Base-by-base conservation (phyloP, 1,140 invertebrate genomes). In the Paralvinella palmiformis region DNA sequence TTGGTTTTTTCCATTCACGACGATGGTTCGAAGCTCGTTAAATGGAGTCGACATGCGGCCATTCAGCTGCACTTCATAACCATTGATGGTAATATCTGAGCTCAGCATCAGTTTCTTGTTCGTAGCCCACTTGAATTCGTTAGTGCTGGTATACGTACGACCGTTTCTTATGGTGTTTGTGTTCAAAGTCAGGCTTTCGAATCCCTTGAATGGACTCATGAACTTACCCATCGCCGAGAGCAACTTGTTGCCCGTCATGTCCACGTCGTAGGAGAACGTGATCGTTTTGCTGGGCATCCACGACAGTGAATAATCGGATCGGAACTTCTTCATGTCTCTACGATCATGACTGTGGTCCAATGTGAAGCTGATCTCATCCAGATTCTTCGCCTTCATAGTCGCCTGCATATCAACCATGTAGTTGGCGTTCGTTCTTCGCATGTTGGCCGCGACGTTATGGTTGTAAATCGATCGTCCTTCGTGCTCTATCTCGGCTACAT, bases 41-140 rank as follows among this genome's bases (percentile, higher is more conserved):
- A 58, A 44, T 17, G 62, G 62, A 58, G 53, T 64, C 2, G 53
- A 58, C 10, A 64, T 27, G 7, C 53, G 35, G n/a, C 35, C 27
- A 20, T 50, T 48, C 41, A 27, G 29, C 15, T 20, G 27, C 5
- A 62, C 22, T 17, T 22, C 36, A 24, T 48, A 37, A 50, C 27
- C 60, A 22, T 48, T 50, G 20, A 59, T 24, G 2, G 33, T 41
- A 36, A 59, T 27, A n/a, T 59, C 58, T 15, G 20, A 17, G 58
- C 33, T 36, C 20, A 60, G 41, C 2, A 10, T 41, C 5, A 60
- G 24, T 31, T 60, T 60, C 33, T 60, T 37, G 24, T 45, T 60
- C 10, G 37, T 10, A 7, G 20, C 20, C 41, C 58, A 60, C 41
- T 24, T 60, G 6, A 57, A 15, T 22, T 53, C 50, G 27, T 53